These are phyloP conservation scores for Diadophis punctatus DNA, from an alignment of 2,113 vertebrate genomes.

Conservation along the genomic window DNA sequence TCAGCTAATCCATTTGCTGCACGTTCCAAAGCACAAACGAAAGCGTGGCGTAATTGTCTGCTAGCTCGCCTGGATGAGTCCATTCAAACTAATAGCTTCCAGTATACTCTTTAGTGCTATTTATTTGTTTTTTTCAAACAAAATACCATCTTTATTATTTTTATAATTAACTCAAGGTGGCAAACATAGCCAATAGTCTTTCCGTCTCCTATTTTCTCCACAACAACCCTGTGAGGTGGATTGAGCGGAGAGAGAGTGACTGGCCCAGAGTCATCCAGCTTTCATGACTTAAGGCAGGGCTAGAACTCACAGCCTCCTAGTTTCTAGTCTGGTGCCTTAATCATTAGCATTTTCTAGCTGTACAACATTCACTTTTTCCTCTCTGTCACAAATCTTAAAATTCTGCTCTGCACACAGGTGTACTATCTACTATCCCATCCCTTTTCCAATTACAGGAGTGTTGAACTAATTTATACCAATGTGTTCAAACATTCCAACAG, in stretches of 20 bases:
- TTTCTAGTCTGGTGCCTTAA: background rate
- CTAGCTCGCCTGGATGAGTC: background rate
- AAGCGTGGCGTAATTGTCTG: background rate
- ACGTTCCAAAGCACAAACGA: background rate
- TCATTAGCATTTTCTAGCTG: background rate
- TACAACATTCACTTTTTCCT: background rate
- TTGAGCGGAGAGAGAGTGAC: background rate
- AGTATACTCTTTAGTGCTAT: background rate
- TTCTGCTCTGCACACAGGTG: background rate
- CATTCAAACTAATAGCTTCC: background rate
- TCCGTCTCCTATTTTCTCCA: background rate
- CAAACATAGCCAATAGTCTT: background rate
- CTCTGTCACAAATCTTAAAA: background rate
- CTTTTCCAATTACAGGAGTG: background rate
- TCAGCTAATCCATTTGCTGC: background rate
- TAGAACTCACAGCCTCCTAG: background rate
- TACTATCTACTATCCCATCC: background rate
- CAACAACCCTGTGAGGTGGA: background rate
- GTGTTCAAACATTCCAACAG: background rate
- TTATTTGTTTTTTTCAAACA: background rate
- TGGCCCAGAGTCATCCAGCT: background rate
- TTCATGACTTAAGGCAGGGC: background rate
- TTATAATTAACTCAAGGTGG: background rate
- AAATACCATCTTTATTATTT: background rate
- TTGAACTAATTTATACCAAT: background rate